These are phyloP conservation scores for Tragulus kanchil DNA, from an alignment of 2,113 vertebrate species.

Conservation along the genomic window DNA sequence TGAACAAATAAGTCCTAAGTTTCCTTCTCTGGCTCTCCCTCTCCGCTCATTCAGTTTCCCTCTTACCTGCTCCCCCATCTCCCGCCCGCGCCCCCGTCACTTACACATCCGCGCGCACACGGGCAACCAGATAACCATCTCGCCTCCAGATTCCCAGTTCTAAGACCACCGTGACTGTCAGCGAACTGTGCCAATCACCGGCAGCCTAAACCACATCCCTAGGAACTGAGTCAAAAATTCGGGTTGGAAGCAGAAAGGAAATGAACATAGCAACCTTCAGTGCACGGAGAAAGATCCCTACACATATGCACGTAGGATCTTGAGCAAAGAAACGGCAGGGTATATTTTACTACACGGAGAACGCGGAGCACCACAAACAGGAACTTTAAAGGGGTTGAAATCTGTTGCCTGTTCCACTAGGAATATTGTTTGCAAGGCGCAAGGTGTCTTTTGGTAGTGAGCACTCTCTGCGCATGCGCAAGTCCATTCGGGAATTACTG, in stretches of 20 bases:
- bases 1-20: not conserved
- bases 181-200: constrained; percentile 52
- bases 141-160: not conserved
- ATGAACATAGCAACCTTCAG: not conserved
- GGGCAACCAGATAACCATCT: not conserved
- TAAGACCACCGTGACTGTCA: not conserved
- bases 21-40: not conserved
- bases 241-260: constrained; percentile 22
- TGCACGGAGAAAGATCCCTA: not conserved
- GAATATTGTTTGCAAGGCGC: constrained; percentile 82
- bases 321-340: not conserved
- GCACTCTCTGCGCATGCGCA: constrained; percentile 88
- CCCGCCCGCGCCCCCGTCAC: no score
- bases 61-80: not conserved
- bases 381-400: constrained; percentile 80
- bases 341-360: not conserved
- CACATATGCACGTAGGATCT: not conserved
- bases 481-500: constrained; percentile 85
- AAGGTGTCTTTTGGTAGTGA: constrained; percentile 87
- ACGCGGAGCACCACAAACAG: constrained; percentile 41
- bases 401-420: constrained; percentile 81
- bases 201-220: not conserved
- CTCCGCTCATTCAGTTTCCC: not conserved
- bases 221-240: not conserved
- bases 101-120: not conserved